Conservation (phyloP, 2,797 vertebrate species). For the Kryptopterus vitreolus region DNA sequence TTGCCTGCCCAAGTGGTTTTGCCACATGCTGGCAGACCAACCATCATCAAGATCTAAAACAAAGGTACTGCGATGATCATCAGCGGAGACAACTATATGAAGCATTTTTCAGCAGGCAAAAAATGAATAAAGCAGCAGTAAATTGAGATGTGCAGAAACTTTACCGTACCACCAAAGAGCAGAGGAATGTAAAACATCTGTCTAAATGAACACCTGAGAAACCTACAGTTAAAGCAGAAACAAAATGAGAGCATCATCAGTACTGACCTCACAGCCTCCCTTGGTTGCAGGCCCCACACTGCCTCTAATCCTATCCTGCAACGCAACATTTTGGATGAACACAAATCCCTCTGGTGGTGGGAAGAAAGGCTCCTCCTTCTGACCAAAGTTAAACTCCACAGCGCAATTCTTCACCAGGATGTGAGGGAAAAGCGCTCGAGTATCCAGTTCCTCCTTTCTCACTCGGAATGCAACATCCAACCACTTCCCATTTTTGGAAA, state of each 20-base stretch:
- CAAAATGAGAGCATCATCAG: not conserved
- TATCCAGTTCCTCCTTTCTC: slow-evolving; percentile 70
- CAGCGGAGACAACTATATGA: not conserved
- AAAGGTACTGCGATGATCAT: not conserved
- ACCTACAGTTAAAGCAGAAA: not conserved
- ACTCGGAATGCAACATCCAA: slow-evolving; percentile 82
- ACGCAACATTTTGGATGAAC: slow-evolving; percentile 80
- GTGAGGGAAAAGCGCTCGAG: slow-evolving; percentile 78
- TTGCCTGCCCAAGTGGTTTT: slow-evolving; percentile 93
- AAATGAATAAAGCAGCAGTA: not conserved
- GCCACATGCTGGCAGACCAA: slow-evolving; percentile 88
- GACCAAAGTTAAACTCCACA: slow-evolving; percentile 89
- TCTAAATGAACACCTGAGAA: not conserved
- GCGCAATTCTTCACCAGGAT: slow-evolving; percentile 89
- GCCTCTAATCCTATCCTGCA: slow-evolving; percentile 80
- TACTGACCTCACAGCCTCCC: slow-evolving; percentile 79
- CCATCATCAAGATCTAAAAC: slow-evolving; percentile 91
- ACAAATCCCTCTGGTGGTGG: slow-evolving; percentile 79
- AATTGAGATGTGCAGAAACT: not conserved
- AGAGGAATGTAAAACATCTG: not conserved
- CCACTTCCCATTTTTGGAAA: slow-evolving; percentile 84
- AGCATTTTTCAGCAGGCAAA: not conserved
- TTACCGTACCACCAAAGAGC: not conserved
- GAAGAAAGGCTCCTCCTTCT: slow-evolving; percentile 83
- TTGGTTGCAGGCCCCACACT: slow-evolving; percentile 83